phyloP scores from a whole-genome alignment of 2,113 vertebrate genomes.

The Archocentrus centrarchus region DNA sequence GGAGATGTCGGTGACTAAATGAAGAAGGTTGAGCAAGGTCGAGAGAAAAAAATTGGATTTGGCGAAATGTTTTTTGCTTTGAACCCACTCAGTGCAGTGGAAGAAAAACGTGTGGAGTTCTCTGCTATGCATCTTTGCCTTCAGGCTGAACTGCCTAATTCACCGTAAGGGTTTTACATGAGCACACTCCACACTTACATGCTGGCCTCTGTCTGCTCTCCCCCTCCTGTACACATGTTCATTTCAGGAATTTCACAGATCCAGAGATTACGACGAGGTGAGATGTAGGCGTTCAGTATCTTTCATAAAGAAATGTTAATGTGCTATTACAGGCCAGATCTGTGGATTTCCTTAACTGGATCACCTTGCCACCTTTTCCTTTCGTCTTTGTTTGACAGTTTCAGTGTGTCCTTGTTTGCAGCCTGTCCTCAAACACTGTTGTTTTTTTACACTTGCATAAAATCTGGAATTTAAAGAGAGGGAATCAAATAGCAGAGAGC shows the following conservation, averaged over 20 bases:
- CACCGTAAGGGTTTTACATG: constrained; percentile 25
- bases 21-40: neutral
- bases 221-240: neutral
- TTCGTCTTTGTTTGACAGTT: neutral
- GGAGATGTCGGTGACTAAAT: neutral
- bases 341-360: neutral
- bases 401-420: neutral
- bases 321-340: constrained; percentile 8
- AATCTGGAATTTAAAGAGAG: neutral
- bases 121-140: constrained; percentile 11
- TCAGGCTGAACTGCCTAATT: constrained; percentile 31
- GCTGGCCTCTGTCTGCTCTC: constrained; percentile 12
- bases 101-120: neutral
- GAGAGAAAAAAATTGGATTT: constrained; percentile 4
- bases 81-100: constrained; percentile 7
- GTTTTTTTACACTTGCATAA: neutral
- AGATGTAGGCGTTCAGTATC: neutral
- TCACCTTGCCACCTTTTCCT: neutral
- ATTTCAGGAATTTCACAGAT: constrained; percentile 9
- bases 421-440: neutral
- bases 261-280: constrained; percentile 11
- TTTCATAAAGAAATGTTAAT: constrained; percentile 9
- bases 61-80: neutral
- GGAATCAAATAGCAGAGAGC: neutral
- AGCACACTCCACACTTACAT: constrained; percentile 9